phyloP scores from a whole-genome alignment of 37 sponge, comb jelly and placozoan species.

The Ianthella basta region DNA sequence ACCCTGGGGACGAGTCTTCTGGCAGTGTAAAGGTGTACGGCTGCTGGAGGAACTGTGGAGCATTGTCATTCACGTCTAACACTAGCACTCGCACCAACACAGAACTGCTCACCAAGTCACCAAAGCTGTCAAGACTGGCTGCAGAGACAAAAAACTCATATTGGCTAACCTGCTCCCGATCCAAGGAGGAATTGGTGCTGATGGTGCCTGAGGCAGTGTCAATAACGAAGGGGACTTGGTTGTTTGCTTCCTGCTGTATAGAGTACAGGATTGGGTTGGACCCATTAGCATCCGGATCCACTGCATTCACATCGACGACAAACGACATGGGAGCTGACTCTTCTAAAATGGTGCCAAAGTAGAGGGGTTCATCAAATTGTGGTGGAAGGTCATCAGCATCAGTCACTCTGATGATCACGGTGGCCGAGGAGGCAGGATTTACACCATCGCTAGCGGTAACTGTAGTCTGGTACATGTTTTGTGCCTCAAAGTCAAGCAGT shows the following conservation, averaged over 20 bases:
- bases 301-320: constrained; percentile 41
- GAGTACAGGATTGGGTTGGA: constrained; percentile 28
- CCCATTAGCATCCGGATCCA: constrained; percentile 53
- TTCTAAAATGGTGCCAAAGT: constrained; percentile 51
- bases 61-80: constrained; percentile 78
- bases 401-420: constrained; percentile 36
- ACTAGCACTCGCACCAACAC: constrained; percentile 48
- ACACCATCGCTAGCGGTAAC: constrained; percentile 60
- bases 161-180: constrained; percentile 43
- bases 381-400: constrained; percentile 71
- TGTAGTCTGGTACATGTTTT: constrained; percentile 8
- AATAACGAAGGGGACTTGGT: constrained; percentile 11
- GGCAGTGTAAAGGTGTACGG: constrained; percentile 38
- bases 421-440: background rate
- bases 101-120: background rate
- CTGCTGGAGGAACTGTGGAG: constrained; percentile 58
- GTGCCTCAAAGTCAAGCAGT: constrained; percentile 46
- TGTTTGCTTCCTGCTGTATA: constrained; percentile 15
- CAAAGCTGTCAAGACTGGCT: constrained; percentile 28
- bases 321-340: constrained; percentile 19
- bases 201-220: constrained; percentile 18
- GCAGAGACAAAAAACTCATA: constrained; percentile 50
- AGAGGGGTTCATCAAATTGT: constrained; percentile 39
- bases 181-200: constrained; percentile 27
- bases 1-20: constrained; percentile 46